Base-by-base conservation (phyloP, 1,140 invertebrate species). In the Calephelis virginiensis region DNA sequence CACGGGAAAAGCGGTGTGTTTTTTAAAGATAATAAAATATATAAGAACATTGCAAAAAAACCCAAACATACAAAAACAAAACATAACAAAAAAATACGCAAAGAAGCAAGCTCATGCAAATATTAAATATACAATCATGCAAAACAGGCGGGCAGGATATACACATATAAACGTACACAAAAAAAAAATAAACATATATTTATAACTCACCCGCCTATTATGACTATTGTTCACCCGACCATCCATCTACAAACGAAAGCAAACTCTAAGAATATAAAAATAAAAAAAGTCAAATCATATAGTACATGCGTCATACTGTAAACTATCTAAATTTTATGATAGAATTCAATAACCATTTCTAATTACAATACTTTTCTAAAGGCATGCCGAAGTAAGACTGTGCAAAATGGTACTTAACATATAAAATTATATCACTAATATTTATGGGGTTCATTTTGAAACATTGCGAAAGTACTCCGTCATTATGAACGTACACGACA, bases 221-320 rank as follows among this genome's bases (percentile, higher is more conserved):
- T 91, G 89, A 86, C 83, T 91, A 92, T 82, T 92, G 90, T 86
- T 91, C 85, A 90, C 85, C 83, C 91, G 85, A 75, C 81, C 90
- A 90, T 92, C 91, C 90, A 92, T 92, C 91, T 92, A 92, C 85
- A 91, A 92, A 91, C 82, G 84, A 92, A 90, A 90, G 79, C 83
- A 89, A 88, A 89, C 80, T 81, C 85, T 90, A 87, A 86, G 76
- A 85, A 89, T 85, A 78, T 83, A 85, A 76, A 77, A 80, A 78
- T 67, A 76, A 70, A 75, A 76, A 70, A 75, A 68, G 43, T 53
- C 61, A 71, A 72, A 74, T 56, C 50, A 56, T 56, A 56, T 56
- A 50, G 10, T 56, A 56, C 50, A 56, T 56, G 50, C 50, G 17
- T 14, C 28, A 6, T 56, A 10, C 17, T 43, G 40, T 8, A 43